phyloP scores from a whole-genome alignment of 2,888 invertebrate species.

The Luperina testacea region DNA sequence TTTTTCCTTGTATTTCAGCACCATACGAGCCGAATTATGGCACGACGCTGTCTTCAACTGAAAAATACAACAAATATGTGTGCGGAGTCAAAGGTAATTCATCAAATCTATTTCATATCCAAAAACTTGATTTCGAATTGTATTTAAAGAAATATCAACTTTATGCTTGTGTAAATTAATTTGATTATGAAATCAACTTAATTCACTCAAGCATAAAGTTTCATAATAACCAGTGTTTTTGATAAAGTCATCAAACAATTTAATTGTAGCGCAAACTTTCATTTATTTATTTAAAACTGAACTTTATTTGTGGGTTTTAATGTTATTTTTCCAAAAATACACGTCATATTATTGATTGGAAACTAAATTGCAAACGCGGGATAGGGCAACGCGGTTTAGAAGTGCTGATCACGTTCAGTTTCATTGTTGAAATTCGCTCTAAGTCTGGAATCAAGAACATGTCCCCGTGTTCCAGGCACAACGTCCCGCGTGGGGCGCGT shows the following conservation, averaged over 20 bases:
- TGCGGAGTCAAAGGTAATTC: constrained; percentile 95
- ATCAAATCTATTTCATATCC: not conserved
- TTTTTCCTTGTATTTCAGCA: constrained; percentile 71
- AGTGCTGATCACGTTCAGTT: not conserved
- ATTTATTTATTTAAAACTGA: not conserved
- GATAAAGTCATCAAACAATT: not conserved
- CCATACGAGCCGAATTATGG: constrained; percentile 88
- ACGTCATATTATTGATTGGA: not conserved
- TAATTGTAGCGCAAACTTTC: not conserved
- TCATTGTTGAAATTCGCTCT: not conserved
- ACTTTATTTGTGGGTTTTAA: not conserved
- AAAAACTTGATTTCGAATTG: not conserved
- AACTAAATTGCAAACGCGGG: not conserved
- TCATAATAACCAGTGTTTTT: not conserved
- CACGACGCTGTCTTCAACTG: constrained; percentile 92
- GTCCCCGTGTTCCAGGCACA: constrained; percentile 68
- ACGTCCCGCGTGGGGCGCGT: constrained; percentile 89
- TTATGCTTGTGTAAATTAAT: not conserved
- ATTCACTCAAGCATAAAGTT: not conserved
- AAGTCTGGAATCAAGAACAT: not conserved
- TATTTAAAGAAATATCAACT: not conserved
- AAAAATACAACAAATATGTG: constrained; percentile 96
- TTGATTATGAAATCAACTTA: not conserved
- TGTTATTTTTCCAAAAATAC: not conserved
- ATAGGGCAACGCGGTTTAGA: not conserved